A percentile compares a stretch with the other conserved stretches of the same genome.
These are phyloP conservation scores for Liasis olivaceus DNA, from an alignment of 2,797 vertebrate species.

Conservation along the genomic window DNA sequence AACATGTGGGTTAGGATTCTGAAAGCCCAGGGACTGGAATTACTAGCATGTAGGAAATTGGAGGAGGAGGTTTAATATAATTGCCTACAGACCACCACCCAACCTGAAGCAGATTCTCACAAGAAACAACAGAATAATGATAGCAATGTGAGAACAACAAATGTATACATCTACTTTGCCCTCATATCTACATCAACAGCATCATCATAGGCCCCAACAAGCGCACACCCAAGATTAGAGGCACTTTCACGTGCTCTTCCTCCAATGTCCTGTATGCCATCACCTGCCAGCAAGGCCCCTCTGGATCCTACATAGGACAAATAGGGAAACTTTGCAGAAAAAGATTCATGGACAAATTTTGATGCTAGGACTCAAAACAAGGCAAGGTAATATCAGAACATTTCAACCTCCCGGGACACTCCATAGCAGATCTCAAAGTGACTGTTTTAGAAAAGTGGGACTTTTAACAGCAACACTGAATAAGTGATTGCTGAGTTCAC, in stretches of 20 bases:
- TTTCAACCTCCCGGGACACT: not conserved
- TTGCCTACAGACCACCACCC: not conserved
- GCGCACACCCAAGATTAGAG: not conserved
- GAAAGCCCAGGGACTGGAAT: not conserved
- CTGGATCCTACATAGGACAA: not conserved
- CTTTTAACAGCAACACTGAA: not conserved
- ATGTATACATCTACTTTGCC: too few relatives aligned
- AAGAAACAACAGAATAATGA: too few relatives aligned
- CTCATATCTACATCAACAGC: too few relatives aligned
- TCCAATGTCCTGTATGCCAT: not conserved
- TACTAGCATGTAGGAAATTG: not conserved
- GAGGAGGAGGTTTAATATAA: not conserved
- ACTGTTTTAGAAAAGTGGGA: not conserved
- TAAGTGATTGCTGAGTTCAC: not conserved
- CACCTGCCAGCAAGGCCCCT: not conserved
- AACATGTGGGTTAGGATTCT: not conserved
- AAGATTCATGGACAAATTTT: not conserved
- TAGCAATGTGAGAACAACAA: too few relatives aligned
- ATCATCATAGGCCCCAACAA: too few relatives aligned
- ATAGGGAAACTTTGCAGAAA: not conserved
- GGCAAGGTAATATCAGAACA: not conserved
- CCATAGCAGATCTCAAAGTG: not conserved
- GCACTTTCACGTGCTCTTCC: not conserved
- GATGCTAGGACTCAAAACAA: not conserved
- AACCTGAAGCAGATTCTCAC: not conserved